These are phyloP conservation scores for Thryonomys swinderianus DNA, from an alignment of 2,113 vertebrate species.

Conservation along the genomic window DNA sequence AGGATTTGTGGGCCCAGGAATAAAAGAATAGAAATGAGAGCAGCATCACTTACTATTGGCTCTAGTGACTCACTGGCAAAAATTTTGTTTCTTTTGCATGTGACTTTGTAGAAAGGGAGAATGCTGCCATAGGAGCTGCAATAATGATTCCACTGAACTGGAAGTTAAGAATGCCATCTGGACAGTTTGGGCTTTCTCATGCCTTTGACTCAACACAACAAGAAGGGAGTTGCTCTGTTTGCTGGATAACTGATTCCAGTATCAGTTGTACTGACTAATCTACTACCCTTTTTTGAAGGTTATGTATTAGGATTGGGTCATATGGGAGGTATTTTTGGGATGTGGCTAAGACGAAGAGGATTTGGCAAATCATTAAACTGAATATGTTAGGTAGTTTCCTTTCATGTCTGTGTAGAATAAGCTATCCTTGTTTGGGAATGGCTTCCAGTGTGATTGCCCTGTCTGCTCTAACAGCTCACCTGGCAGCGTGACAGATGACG, in stretches of 20 bases:
- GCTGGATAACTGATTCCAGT: background rate
- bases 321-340: background rate
- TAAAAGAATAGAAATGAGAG: background rate
- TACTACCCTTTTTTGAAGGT: background rate
- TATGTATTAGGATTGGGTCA: background rate
- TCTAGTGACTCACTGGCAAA: background rate
- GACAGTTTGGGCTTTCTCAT: background rate
- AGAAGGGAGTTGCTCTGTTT: background rate
- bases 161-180: background rate
- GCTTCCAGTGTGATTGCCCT: background rate
- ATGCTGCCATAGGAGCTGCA: background rate
- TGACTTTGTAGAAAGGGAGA: background rate
- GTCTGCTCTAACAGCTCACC: background rate
- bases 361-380: background rate
- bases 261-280: background rate
- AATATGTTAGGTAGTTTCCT: background rate
- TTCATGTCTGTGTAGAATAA: background rate
- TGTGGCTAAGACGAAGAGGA: background rate
- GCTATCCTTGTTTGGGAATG: background rate
- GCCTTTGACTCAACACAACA: background rate
- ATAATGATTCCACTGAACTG: background rate
- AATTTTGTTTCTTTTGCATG: background rate
- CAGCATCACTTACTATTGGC: background rate
- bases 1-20: background rate
- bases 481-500: background rate